Base-by-base conservation (phyloP, 2,797 vertebrate species). In the Taenioides sp. region DNA sequence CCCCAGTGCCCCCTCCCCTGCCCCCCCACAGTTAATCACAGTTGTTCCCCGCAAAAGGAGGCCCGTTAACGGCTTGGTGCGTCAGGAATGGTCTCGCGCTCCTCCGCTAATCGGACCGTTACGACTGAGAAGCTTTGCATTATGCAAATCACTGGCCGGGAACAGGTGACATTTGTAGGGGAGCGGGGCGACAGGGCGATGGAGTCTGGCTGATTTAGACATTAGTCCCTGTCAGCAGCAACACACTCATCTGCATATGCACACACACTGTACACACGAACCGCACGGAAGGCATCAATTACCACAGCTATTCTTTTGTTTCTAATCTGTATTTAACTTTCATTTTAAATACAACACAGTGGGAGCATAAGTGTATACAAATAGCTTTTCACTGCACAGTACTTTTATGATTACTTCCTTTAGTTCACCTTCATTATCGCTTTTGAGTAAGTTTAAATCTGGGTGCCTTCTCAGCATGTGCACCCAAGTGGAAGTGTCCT, bases 111-210 rank as follows among this genome's bases (percentile, higher is more conserved):
- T 98, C 97, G 97, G 97, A 97, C 97, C 96, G 98, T 98, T 99
- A 97, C 97, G 96, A 98, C 95, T 99, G 96, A 99, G 96, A 96
- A 97, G 96, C 95, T 99, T 99, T 97, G 97, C 96, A 99, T 99
- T 99, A 99, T 98, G 98, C 97, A 99, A 99, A 99, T 98, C 98
- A 96, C 91, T 98, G 97, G 96, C 95, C 96, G 96, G 97, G 97
- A 98, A 98, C 98, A 98, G 97, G 97, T 99, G 98, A 99, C 98
- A 99, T 99, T 99, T 99, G 96, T 97, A 95, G 90, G 80, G 83
- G 89, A 88, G 96, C 95, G 89, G 95, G 95, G 95, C 94, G 95
- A 95, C 95, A 89, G 90, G 95, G 94, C 95, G 90, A 96, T 94
- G 92, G 92, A 95, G 96, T 95, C 93, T 95, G 94, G 95, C 95